Evolutionary conservation across 2,888 invertebrate species (phyloP).

Genomic region (Smittia aterrima): DNA sequence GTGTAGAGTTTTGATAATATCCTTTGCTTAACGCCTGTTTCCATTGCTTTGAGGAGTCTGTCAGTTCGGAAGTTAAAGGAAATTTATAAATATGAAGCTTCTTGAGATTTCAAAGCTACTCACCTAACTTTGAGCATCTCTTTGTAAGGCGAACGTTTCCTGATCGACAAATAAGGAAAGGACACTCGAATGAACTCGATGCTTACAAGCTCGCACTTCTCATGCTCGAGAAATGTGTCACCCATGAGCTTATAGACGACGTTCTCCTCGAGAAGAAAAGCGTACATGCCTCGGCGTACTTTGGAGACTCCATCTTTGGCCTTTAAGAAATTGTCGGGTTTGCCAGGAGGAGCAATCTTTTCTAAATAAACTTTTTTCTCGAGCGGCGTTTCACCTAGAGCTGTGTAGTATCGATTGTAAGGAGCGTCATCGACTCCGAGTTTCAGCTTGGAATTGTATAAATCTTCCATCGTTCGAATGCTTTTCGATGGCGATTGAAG

Average conservation of each 20-base stretch:
- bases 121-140: conserved; percentile 38
- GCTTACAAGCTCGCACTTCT: conserved; percentile 29
- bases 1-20: conserved; percentile 7
- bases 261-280: neutral
- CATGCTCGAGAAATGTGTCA: conserved; percentile 24
- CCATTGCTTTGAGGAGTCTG: conserved; percentile 3
- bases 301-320: neutral
- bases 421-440: conserved; percentile 63
- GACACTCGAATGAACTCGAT: too few species aligned
- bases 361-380: neutral
- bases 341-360: neutral
- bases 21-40: neutral
- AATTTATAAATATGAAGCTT: neutral
- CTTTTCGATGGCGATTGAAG: conserved; percentile 65
- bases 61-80: conserved; percentile 5
- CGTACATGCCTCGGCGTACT: neutral
- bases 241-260: neutral
- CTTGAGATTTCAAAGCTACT: conserved; percentile 24
- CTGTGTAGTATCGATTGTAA: conserved; percentile 57
- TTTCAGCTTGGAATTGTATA: conserved; percentile 62
- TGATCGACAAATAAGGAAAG: neutral
- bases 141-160: conserved; percentile 10
- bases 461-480: conserved; percentile 59
- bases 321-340: neutral
- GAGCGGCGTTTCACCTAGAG: neutral